Evolutionary conservation across 2,113 vertebrate species (phyloP), one percentile per base, ranked within the genome.

Genomic region (Sphyrna mokarran): DNA sequence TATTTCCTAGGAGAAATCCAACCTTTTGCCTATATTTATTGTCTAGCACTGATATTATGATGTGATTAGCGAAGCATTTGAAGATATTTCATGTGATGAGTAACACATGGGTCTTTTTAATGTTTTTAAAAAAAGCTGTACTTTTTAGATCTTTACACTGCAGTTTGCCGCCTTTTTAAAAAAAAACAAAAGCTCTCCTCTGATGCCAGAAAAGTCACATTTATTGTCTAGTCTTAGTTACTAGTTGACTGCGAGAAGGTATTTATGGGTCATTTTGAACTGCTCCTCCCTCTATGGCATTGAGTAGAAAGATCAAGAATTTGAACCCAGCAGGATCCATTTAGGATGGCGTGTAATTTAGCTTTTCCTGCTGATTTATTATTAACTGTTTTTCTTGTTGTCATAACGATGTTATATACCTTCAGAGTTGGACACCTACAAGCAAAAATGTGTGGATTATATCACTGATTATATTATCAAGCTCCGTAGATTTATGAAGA

Each of bases 401-500:
- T 20, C 16, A 43, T 26, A 85, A 14, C 48, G 33, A 43, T 61
- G 20, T 94, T 94, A n/a, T 61, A 33, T 33, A 33, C 37, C 96
- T 48, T 11, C 96, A 99, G 99, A 98, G 1, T 97, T 98, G 26
- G 98, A 99, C 66, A 95, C 96, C 0, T 97, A 96, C 95, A 96
- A 98, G 96, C 97, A 97, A 96, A 97, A 97, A 96, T 98, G 98
- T 96, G 97, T 99, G 95, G 96, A 97, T 22, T 97, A 99, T 96
- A 97, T 99, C 80, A 98, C 98, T 8, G 97, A 96, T 16, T 99
- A 99, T 96, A 97, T 99, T 95, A 98, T 97, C 11, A 97, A 98
- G 33, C 98, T 99, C 95, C 97, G 99, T 78, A 97, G 96, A 8
- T 99, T 98, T 96, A 98, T 99, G 98, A 98, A 98, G 96, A 98